Percentiles rank a stretch among this genome's conserved stretches.
Conservation (phyloP, 2,113 vertebrate genomes). For the Sula dactylatra region DNA sequence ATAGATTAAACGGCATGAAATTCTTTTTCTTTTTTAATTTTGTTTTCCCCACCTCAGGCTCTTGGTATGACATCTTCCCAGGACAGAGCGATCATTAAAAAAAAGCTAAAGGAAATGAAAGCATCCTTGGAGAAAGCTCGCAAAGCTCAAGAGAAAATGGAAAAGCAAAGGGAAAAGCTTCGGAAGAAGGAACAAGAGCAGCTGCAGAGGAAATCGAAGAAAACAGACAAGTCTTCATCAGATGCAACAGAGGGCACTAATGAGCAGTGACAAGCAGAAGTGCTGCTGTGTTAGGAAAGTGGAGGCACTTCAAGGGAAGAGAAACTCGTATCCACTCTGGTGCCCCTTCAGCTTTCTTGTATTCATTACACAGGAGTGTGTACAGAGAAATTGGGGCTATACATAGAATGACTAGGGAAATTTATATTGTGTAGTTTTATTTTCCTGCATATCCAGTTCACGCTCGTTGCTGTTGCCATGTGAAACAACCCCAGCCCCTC, state of each 20-base stretch:
- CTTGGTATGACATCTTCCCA: conserved; percentile 88
- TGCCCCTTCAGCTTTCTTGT: conserved; percentile 14
- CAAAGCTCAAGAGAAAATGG: conserved; percentile 88
- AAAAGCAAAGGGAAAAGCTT: conserved; percentile 87
- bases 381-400: background rate
- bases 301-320: background rate
- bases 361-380: background rate
- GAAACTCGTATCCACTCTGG: background rate
- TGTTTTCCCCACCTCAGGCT: conserved; percentile 69
- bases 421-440: conserved; percentile 23
- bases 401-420: conserved; percentile 12
- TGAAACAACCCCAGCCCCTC: background rate
- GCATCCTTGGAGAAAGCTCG: conserved; percentile 85
- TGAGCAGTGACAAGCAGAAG: conserved; percentile 56
- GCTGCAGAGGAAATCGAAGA: conserved; percentile 77
- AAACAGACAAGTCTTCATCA: conserved; percentile 42
- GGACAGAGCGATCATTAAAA: conserved; percentile 90
- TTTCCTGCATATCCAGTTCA: conserved; percentile 39
- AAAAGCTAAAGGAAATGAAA: conserved; percentile 93
- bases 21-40: background rate
- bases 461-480: conserved; percentile 33
- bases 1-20: background rate
- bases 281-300: background rate
- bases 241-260: conserved; percentile 57
- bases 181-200: conserved; percentile 83